phyloP scores from a whole-genome alignment of 2,797 vertebrate species.

The Urocyon cinereoargenteus region DNA sequence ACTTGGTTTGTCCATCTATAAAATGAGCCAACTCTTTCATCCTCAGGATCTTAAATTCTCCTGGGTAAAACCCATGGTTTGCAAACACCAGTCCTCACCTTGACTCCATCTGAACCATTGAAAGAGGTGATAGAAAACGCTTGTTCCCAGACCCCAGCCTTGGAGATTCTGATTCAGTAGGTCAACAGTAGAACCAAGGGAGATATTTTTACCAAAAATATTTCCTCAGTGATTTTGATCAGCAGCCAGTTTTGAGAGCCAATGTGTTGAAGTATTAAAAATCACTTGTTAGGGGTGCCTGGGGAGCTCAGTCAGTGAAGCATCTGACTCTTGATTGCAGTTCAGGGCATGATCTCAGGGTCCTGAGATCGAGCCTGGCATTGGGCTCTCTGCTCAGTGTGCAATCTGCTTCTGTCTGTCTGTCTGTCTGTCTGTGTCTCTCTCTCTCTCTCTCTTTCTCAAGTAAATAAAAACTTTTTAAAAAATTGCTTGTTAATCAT shows the following conservation, averaged over 20 bases:
- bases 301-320: not conserved
- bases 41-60: not conserved
- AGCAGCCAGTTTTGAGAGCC: not conserved
- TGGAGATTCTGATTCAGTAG: not conserved
- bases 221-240: not conserved
- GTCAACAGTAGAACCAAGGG: not conserved
- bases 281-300: not conserved
- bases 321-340: not conserved
- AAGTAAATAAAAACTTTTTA: not conserved
- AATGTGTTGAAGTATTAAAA: not conserved
- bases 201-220: not conserved
- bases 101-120: not conserved
- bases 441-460: not conserved
- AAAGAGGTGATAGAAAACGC: not conserved
- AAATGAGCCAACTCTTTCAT: not conserved
- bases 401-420: not conserved
- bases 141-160: not conserved
- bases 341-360: not conserved
- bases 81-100: not conserved
- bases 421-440: no score
- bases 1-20: not conserved
- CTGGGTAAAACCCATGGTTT: not conserved
- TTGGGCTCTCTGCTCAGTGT: not conserved
- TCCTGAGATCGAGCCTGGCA: not conserved
- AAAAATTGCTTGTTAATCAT: not conserved